phyloP scores from a whole-genome alignment of 1,140 invertebrate genomes.

The Saccostrea echinata region DNA sequence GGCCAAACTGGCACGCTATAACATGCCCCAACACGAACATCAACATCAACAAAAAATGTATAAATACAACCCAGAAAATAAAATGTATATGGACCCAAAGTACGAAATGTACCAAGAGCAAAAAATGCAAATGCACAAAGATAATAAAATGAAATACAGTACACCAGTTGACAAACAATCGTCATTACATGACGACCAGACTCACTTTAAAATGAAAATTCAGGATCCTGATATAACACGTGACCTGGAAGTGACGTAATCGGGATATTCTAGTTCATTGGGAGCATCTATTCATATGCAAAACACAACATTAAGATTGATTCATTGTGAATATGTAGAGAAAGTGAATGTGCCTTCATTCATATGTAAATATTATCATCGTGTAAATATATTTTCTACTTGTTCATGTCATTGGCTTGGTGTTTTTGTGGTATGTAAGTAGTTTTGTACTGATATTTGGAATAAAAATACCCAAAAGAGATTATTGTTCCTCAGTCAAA shows the following conservation, averaged over 20 bases:
- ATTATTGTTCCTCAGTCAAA: background rate
- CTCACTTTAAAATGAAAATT: constrained; percentile 55
- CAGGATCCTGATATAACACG: constrained; percentile 58
- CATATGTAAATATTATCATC: constrained; percentile 7
- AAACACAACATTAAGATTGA: background rate
- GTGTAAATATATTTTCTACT: background rate
- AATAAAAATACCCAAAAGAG: background rate
- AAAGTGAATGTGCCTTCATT: background rate
- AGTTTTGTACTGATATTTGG: constrained; percentile 12
- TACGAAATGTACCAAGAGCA: constrained; percentile 56
- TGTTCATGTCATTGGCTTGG: constrained; percentile 15
- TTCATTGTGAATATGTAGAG: constrained; percentile 21
- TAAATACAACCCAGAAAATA: constrained; percentile 51
- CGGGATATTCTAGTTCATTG: background rate
- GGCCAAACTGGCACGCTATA: constrained; percentile 58
- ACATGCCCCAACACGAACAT: constrained; percentile 48
- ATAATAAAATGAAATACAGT: constrained; percentile 58
- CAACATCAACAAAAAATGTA: constrained; percentile 36
- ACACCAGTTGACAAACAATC: background rate
- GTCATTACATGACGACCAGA: constrained; percentile 41
- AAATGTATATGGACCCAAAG: constrained; percentile 54
- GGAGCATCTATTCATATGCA: background rate
- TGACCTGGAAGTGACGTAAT: constrained; percentile 59
- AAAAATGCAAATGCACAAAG: constrained; percentile 49
- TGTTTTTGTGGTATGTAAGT: constrained; percentile 18